Evolutionary conservation across 2,113 vertebrate genomes (phyloP).

Genomic region (Panurus biarmicus): DNA sequence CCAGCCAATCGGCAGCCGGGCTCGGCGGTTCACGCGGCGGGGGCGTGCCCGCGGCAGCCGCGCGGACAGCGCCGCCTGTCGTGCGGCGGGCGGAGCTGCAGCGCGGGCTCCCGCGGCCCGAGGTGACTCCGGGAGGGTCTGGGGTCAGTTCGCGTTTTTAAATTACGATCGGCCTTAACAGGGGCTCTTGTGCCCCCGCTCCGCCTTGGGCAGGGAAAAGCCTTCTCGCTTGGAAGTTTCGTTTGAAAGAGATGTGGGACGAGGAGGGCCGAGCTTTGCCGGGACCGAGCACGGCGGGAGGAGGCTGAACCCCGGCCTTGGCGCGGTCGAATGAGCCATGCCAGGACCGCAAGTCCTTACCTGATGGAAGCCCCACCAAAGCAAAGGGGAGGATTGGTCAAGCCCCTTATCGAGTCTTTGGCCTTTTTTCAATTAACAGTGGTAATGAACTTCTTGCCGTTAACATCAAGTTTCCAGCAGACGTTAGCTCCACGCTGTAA

Average conservation of each 20-base stretch:
- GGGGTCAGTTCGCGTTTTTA: rapidly evolving
- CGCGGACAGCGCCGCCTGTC: neutral
- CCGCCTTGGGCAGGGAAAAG: no score
- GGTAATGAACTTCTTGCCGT: neutral
- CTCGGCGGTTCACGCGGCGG: rapidly evolving
- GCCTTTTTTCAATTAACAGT: neutral
- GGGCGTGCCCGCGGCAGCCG: rapidly evolving
- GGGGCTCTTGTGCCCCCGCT: rapidly evolving
- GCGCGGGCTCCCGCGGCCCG: neutral
- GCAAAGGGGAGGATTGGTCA: neutral
- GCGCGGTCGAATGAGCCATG: rapidly evolving
- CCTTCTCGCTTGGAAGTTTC: neutral
- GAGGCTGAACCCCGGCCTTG: rapidly evolving
- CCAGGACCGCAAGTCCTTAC: rapidly evolving
- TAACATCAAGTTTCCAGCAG: neutral
- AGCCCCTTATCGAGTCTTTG: neutral
- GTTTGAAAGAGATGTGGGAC: rapidly evolving
- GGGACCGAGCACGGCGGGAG: rapidly evolving
- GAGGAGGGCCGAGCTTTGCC: neutral
- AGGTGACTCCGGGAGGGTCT: rapidly evolving
- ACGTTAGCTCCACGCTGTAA: no score
- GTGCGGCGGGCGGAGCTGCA: neutral
- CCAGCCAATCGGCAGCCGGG: neutral
- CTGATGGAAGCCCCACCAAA: neutral
- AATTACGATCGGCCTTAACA: rapidly evolving